Conservation (phyloP, 1,140 invertebrate species). For the Drosophila ercepeae region DNA sequence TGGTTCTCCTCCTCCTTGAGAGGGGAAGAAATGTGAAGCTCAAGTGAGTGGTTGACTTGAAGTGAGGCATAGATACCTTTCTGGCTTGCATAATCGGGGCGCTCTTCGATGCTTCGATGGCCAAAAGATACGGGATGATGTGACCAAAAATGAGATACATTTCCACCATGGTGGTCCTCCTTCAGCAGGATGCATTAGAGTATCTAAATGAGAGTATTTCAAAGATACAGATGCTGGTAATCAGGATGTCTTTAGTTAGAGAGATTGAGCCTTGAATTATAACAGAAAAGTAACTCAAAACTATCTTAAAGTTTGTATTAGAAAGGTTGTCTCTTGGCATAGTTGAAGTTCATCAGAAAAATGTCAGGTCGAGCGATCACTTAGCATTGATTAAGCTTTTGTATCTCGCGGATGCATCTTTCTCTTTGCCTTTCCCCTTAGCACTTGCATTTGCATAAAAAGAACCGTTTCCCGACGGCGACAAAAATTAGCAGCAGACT, state of each 20-base stretch:
- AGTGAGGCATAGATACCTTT: constrained; percentile 23
- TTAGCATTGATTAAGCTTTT: constrained; percentile 30
- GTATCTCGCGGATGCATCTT: constrained; percentile 20
- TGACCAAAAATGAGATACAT: constrained; percentile 4
- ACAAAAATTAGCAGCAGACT: constrained; percentile 35
- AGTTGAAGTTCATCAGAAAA: constrained; percentile 3
- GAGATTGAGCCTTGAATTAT: too few species aligned
- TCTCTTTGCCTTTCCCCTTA: constrained; percentile 29
- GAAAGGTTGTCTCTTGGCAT: neutral
- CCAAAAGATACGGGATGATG: constrained; percentile 6
- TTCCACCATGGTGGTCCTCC: constrained; percentile 3
- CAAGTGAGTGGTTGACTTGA: constrained; percentile 8
- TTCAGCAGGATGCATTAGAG: constrained; percentile 2
- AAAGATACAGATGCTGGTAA: too few species aligned
- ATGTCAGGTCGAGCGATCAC: constrained; percentile 26
- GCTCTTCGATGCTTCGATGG: neutral
- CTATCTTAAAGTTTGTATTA: too few species aligned
- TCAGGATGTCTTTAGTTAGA: too few species aligned
- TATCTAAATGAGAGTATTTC: neutral
- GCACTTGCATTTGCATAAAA: constrained; percentile 19
- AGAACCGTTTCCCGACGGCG: constrained; percentile 2
- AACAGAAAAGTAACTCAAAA: too few species aligned
- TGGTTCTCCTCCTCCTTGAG: neutral
- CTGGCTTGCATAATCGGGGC: constrained; percentile 16
- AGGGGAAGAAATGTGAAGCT: constrained; percentile 5